Evolutionary conservation across 2,113 vertebrate genomes (phyloP).

Genomic region (Triplophysa tibetana): DNA sequence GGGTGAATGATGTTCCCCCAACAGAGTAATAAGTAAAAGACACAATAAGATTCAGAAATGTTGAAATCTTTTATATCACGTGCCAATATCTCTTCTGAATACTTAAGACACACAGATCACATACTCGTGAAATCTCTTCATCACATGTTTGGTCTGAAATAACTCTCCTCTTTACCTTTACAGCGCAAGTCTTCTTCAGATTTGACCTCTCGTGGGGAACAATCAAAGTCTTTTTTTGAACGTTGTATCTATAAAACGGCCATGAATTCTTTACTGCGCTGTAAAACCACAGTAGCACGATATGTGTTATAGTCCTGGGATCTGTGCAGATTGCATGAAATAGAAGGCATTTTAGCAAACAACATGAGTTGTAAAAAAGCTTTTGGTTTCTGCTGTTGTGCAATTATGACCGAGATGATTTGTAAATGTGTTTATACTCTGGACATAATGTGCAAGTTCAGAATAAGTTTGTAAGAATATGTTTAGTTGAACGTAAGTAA

Average conservation of each 20-base stretch:
- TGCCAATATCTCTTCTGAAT: neutral
- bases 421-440: neutral
- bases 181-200: neutral
- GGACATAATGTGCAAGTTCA: no score
- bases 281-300: constrained; percentile 34
- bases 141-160: constrained; percentile 25
- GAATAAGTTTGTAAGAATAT: no score
- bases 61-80: neutral
- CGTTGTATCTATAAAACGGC: constrained; percentile 26
- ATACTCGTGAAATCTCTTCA: neutral
- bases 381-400: no score
- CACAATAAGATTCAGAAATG: neutral
- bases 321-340: constrained; percentile 25
- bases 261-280: constrained; percentile 39
- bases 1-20: constrained; percentile 9
- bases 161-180: constrained; percentile 1
- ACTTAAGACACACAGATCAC: neutral
- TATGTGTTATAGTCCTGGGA: neutral
- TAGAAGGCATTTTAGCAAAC: constrained; percentile 11
- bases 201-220: neutral
- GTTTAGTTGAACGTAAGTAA: no score
- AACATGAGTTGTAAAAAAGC: neutral
- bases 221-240: constrained; percentile 14
- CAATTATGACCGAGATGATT: neutral
- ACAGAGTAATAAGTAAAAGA: constrained; percentile 20